A percentile compares a stretch with the other conserved stretches of the same genome.
phyloP scores from a whole-genome alignment of 2,888 invertebrate species.

The Craniophora ligustri region DNA sequence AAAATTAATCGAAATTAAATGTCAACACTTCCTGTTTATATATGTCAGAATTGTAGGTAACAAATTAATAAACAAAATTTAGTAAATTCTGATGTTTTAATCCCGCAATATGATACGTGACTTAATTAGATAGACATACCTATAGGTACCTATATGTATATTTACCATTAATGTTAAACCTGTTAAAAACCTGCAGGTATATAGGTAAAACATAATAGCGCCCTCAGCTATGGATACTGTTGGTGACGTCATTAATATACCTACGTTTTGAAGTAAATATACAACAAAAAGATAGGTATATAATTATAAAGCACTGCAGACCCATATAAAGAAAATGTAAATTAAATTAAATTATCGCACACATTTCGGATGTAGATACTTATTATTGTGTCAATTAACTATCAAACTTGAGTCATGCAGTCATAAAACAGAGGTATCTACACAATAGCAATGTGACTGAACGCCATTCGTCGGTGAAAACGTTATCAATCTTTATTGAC shows the following conservation, averaged over 20 bases:
- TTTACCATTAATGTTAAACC: too few relatives aligned
- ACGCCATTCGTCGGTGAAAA: slow-evolving; percentile 37
- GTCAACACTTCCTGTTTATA: too few relatives aligned
- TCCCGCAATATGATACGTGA: too few relatives aligned
- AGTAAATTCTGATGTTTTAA: too few relatives aligned
- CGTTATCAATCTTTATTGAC: slow-evolving; percentile 52
- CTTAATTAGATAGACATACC: too few relatives aligned
- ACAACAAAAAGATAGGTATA: slow-evolving; percentile 1
- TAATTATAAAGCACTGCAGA: not conserved
- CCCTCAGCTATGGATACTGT: slow-evolving; percentile 19
- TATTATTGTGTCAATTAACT: slow-evolving; percentile 32
- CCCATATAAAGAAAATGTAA: slow-evolving; percentile 20
- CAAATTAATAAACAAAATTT: too few relatives aligned
- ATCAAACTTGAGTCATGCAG: slow-evolving; percentile 31
- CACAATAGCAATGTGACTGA: slow-evolving; percentile 50
- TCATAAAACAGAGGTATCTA: slow-evolving; percentile 38
- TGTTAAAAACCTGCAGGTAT: too few relatives aligned
- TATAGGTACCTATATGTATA: too few relatives aligned
- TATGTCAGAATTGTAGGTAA: too few relatives aligned
- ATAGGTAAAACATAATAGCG: slow-evolving; percentile 14
- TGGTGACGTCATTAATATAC: not conserved
- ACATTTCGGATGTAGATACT: slow-evolving; percentile 26
- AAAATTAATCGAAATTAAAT: too few relatives aligned
- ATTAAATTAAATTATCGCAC: slow-evolving; percentile 25
- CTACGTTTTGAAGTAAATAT: too few relatives aligned